These are phyloP conservation scores for Parauchenoglanis ngamensis DNA, from an alignment of 2,797 vertebrate genomes.

Conservation along the genomic window DNA sequence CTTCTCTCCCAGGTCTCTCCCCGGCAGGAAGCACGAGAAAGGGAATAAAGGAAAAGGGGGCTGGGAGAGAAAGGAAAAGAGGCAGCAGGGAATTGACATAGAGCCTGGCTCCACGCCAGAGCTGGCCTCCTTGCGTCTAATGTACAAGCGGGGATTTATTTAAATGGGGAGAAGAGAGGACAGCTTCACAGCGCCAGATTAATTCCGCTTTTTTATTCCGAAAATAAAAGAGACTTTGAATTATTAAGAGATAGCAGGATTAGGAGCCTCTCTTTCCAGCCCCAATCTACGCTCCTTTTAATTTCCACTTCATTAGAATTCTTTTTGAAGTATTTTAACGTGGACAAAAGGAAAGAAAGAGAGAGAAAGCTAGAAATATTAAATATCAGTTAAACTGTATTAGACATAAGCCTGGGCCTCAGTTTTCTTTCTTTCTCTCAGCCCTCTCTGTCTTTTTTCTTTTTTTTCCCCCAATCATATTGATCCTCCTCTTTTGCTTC, in stretches of 20 bases:
- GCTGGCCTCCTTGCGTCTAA: conserved; percentile 82
- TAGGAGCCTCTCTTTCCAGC: conserved; percentile 96
- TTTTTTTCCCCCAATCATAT: conserved; percentile 69
- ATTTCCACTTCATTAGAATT: conserved; percentile 99
- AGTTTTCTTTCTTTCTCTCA: conserved; percentile 50
- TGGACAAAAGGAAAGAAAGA: conserved; percentile 97
- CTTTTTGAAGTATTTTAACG: conserved; percentile 99
- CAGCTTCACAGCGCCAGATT: conserved; percentile 97
- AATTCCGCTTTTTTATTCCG: conserved; percentile 98
- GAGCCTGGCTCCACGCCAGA: conserved; percentile 82
- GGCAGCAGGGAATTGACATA: conserved; percentile 79
- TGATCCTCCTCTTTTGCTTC: conserved; percentile 78
- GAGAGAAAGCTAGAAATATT: conserved; percentile 98
- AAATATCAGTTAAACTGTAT: conserved; percentile 99
- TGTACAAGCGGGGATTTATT: conserved; percentile 92
- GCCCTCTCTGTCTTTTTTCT: conserved; percentile 15
- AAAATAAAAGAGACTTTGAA: conserved; percentile 99
- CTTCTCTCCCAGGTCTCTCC: conserved; percentile 76
- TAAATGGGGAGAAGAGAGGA: conserved; percentile 93
- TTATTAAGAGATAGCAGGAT: conserved; percentile 99
- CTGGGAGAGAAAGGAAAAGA: conserved; percentile 72
- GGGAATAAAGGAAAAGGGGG: conserved; percentile 65
- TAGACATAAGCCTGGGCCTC: conserved; percentile 89
- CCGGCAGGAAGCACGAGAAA: conserved; percentile 76
- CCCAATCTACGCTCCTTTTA: conserved; percentile 96